Conservation (phyloP, 2,888 invertebrate genomes). For the Isoperla grammatica region DNA sequence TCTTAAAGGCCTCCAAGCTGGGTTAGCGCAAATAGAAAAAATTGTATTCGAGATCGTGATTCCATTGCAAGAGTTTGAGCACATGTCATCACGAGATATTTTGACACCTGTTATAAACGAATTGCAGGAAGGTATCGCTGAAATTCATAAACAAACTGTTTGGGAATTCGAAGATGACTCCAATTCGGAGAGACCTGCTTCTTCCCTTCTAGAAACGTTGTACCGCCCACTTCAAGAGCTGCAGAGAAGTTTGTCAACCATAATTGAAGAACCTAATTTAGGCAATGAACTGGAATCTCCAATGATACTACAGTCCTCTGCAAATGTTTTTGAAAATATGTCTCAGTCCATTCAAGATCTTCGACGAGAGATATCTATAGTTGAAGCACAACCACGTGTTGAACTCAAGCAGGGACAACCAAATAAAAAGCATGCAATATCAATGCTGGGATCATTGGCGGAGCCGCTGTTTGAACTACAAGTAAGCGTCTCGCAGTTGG, state of each 20-base stretch:
- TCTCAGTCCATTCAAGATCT: constrained; percentile 19
- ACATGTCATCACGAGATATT: constrained; percentile 4
- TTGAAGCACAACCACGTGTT: background rate
- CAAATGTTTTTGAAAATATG: constrained; percentile 8
- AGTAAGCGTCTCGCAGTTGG: background rate
- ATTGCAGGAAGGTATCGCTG: constrained; percentile 41
- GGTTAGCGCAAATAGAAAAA: constrained; percentile 2
- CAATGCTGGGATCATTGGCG: constrained; percentile 2
- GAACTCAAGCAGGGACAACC: background rate
- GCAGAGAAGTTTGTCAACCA: constrained; percentile 11
- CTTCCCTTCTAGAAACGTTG: constrained; percentile 13
- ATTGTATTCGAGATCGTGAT: background rate
- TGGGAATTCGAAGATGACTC: constrained; percentile 26
- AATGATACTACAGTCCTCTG: background rate
- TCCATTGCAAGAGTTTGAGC: background rate
- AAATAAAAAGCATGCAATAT: background rate
- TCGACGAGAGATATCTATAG: constrained; percentile 3
- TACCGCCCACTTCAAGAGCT: constrained; percentile 18
- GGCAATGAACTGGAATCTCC: background rate
- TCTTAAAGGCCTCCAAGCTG: constrained; percentile 20
- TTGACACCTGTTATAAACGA: constrained; percentile 34
- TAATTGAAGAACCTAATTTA: background rate
- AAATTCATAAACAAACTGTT: constrained; percentile 37
- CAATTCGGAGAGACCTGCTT: background rate
- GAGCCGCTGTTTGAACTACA: constrained; percentile 18